phyloP scores from a whole-genome alignment of 2,888 invertebrate genomes.

The Scaeva pyrastri region DNA sequence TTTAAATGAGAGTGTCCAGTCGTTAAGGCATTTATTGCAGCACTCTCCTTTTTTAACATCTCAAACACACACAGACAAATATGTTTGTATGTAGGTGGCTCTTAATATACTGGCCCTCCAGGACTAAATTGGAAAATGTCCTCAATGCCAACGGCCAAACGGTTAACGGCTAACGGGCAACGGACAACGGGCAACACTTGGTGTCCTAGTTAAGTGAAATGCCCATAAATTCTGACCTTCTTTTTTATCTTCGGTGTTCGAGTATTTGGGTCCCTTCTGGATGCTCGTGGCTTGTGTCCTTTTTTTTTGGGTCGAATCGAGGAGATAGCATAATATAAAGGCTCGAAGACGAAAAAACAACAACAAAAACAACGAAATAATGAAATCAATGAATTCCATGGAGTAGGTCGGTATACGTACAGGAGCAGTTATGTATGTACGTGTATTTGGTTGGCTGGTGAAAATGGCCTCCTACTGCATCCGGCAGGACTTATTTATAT shows the following conservation, averaged over 20 bases:
- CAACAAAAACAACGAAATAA: constrained; percentile 15
- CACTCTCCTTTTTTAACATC: constrained; percentile 6
- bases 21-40: constrained; percentile 53
- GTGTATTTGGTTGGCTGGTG: no score
- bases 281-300: not conserved
- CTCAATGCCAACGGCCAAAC: constrained; percentile 54
- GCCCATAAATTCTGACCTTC: constrained; percentile 62
- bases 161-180: no score
- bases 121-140: constrained; percentile 70
- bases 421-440: not conserved
- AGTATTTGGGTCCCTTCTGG: constrained; percentile 32
- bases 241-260: constrained; percentile 15
- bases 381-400: constrained; percentile 62
- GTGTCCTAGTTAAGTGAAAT: constrained; percentile 73
- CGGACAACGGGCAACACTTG: constrained; percentile 50
- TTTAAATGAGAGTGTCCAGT: constrained; percentile 71
- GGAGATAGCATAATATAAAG: constrained; percentile 12
- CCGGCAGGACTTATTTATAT: constrained; percentile 70
- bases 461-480: constrained; percentile 50
- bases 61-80: constrained; percentile 5
- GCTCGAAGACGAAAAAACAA: not conserved
- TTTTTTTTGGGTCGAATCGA: not conserved
- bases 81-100: not conserved
- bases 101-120: constrained; percentile 5
- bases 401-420: no score